These are phyloP conservation scores for Aporrectodea caliginosa DNA, from an alignment of 1,140 invertebrate genomes.

Conservation along the genomic window DNA sequence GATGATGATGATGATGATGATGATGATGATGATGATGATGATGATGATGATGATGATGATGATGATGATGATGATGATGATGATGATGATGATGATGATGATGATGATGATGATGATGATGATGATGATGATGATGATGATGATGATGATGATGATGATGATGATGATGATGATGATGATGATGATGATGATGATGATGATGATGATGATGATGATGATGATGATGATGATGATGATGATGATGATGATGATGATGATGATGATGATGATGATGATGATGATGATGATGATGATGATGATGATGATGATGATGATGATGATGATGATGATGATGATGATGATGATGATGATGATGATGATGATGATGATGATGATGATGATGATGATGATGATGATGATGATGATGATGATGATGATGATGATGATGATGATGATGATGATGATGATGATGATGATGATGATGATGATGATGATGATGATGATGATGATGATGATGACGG, in stretches of 20 bases:
- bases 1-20: constrained; percentile 12
- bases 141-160: constrained; percentile 27
- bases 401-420: constrained; percentile 17
- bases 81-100: constrained; percentile 49
- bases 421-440: constrained; percentile 17
- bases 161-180: constrained; percentile 39
- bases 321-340: constrained; percentile 15
- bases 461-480: constrained; percentile 17
- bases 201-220: constrained; percentile 15
- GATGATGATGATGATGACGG: constrained; percentile 14
- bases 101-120: constrained; percentile 61
- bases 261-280: constrained; percentile 15
- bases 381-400: constrained; percentile 15
- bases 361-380: constrained; percentile 17
- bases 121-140: constrained; percentile 51
- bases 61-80: constrained; percentile 22
- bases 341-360: constrained; percentile 17
- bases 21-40: constrained; percentile 23
- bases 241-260: constrained; percentile 17
- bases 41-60: constrained; percentile 23
- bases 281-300: constrained; percentile 17
- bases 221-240: constrained; percentile 17
- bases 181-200: constrained; percentile 20
- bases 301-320: constrained; percentile 17
- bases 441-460: constrained; percentile 15